Evolutionary conservation across 2,888 invertebrate genomes (phyloP), one percentile per base, ranked within the genome.

Genomic region (Pecten maximus): DNA sequence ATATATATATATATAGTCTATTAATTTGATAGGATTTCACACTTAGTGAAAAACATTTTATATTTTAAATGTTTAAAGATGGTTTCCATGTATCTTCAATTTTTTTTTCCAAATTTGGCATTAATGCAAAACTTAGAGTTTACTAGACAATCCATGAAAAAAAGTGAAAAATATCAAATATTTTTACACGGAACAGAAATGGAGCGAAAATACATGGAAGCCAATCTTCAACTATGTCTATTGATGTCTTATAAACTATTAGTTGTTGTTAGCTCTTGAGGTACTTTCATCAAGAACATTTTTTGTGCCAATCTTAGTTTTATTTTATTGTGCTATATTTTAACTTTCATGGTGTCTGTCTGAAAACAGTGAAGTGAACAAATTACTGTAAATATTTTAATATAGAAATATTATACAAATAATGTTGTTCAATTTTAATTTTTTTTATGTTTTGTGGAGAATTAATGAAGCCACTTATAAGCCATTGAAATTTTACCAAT

Each of bases 351-450:
- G 6, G n/a, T 28, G 15, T 50, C 2, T 8, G 50, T 16, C 19
- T 50, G 50, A 15, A 50, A 16, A 50, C 16, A 50, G 19, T 8
- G 2, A 50, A 2, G 15, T 60, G 60, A 60, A 60, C 60, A 60
- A 60, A 60, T 60, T 6, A 6, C n/a, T 60, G 28, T 60, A 60
- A n/a, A 60, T n/a, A 44, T 44, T 15, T 60, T 28, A 28, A 60
- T 28, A 10, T n/a, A 60, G 60, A 60, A 60, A 28, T 60, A 16
- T 50, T 50, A 50, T 16, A 50, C 2, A 15, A 16, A 60, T 60
- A 60, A n/a, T 60, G 60, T 60, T 60, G 60, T 60, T 60, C n/a
- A 60, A 60, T 28, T 60, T 60, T 60, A 28, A n/a, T n/a, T n/a
- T 60, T 60, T n/a, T n/a, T n/a, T 3, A 60, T 50, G 60, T 60